Base-by-base conservation (phyloP, 2,888 invertebrate genomes). In the Cephalotes varians region DNA sequence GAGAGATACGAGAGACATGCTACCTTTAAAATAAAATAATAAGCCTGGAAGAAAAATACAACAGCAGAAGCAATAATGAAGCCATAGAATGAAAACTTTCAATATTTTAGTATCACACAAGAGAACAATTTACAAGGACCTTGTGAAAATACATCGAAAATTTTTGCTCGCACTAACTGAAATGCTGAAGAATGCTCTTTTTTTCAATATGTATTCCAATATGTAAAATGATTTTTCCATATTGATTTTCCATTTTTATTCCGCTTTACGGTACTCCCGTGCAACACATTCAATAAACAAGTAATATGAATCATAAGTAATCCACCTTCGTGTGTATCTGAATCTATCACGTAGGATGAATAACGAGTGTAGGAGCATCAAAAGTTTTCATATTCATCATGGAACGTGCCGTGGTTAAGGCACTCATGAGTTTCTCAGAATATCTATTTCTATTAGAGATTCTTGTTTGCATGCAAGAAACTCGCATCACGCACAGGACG, bases 381-480 rank as follows among this genome's bases (percentile, higher is more conserved):
- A 9, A 40, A 76, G 49, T 65, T 67, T 76, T 76, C n/a, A n/a
- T n/a, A n/a, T n/a, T n/a, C 67, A 67, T 76, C 54, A 54, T 28
- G 76, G 54, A 37, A 25, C 76, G 25, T n/a, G 25, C 49, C 49
- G 76, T 51, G 12, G 31, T 12, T 74, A 49, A 49, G 12, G 12
- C 12, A 15, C 44, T 34, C 73, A 31, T 15, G 28, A 54, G 28
- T 67, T 76, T 58, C 76, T 65, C 67, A 54, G 76, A 76, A 67
- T 76, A 76, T 76, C 54, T 44, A 31, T 62, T 80, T 64, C 62
- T 58, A 67, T 67, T 67, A 71, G 79, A 87, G 82, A 84, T 86
- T 73, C 88, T 84, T 83, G 80, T 88, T 88, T 82, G 81, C 82
- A 28, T 31, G n/a, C 28, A 64, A 44, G 82, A 72, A 73, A 74